Evolutionary conservation across 2,888 invertebrate genomes (phyloP).

Genomic region (Hirudinaria manillensis): DNA sequence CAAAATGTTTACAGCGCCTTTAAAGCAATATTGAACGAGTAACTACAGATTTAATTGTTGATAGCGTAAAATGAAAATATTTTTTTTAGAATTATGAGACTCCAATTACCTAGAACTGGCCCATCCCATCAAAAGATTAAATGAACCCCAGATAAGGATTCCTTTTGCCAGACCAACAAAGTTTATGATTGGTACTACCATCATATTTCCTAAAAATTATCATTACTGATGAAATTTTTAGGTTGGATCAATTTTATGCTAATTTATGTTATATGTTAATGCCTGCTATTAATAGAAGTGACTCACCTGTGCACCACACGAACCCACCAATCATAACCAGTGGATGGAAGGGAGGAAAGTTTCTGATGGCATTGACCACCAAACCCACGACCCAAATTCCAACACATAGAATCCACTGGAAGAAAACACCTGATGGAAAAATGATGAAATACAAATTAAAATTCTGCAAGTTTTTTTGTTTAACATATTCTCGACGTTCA

Average conservation of each 20-base stretch:
- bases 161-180: slow-evolving; percentile 56
- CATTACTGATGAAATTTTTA: slow-evolving; percentile 1
- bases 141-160: slow-evolving; percentile 56
- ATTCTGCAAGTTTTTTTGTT: background rate
- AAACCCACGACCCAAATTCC: slow-evolving; percentile 53
- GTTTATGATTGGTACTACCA: slow-evolving; percentile 52
- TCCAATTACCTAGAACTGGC: slow-evolving; percentile 51
- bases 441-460: background rate
- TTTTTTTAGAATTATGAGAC: background rate
- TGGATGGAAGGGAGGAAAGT: slow-evolving; percentile 54
- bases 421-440: slow-evolving; percentile 54
- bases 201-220: slow-evolving; percentile 35
- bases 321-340: slow-evolving; percentile 56
- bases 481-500: slow-evolving; percentile 38
- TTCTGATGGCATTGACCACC: slow-evolving; percentile 48
- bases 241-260: background rate
- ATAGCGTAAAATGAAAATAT: background rate
- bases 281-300: background rate
- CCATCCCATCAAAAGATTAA: slow-evolving; percentile 56
- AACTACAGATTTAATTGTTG: background rate
- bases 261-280: background rate
- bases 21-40: background rate
- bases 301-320: slow-evolving; percentile 55
- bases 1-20: no score
- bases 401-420: slow-evolving; percentile 56